Evolutionary conservation across 2,888 invertebrate species (phyloP), one percentile per base, ranked within the genome.

Genomic region (Drosophila quinaria): DNA sequence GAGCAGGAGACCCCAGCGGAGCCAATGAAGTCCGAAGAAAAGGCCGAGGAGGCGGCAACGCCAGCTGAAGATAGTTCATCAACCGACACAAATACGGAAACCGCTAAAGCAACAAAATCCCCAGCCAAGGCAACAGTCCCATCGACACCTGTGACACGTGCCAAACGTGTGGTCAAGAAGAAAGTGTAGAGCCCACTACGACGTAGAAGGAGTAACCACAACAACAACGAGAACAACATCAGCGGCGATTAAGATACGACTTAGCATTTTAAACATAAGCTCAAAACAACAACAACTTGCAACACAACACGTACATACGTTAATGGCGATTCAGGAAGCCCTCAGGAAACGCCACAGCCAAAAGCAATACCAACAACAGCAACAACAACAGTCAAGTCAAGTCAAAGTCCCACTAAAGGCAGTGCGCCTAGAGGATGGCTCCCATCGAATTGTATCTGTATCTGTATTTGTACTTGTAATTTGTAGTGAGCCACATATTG

Each of bases 201-300:
- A 41, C 25, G 22, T 50, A 33, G 17, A 3, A 15, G n/a, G 4
- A 13, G 33, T 8, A 39, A 19, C 29, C 55, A 22, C 33, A 52
- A 22, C 31, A 62, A 6, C 37, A 72, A 29, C 39, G 51, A 35
- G 39, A 59, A 6, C 35, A 72, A 15, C 49, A 46, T n/a, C 35
- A 63, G 46, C 35, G 49, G 44, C 54, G 42, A 59, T 44, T 51
- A 62, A 44, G 55, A 55, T 66, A 76, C 56, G 73, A 66, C 52
- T 74, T 64, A 84, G 85, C 61, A 80, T 79, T 87, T 85, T 73
- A 81, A 46, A 25, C 31, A 56, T 81, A 85, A 70, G 82, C 81
- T 87, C 85, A 81, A 75, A 33, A 33, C 60, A 42, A 22, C 37
- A 19, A 41, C 17, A 42, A 19, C 25, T 13, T 10, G 15, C 35